phyloP scores from a whole-genome alignment of 1,140 invertebrate genomes.

The Eriosoma lanigerum region DNA sequence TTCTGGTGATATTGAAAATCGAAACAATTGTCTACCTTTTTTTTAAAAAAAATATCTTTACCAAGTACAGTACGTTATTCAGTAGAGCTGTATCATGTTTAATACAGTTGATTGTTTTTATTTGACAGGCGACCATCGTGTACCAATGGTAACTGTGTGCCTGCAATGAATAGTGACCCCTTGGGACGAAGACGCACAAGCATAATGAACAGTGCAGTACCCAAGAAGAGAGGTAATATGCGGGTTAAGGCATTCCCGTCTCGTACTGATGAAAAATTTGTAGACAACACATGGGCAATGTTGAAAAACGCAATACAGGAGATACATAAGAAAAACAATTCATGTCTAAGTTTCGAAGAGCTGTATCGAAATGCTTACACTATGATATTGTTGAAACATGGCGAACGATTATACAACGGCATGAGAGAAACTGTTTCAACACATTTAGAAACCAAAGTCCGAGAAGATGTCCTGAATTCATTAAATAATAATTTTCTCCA shows the following conservation, averaged over 20 bases:
- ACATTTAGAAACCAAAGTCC: constrained; percentile 93
- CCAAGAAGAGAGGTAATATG: constrained; percentile 94
- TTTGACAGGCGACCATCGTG: constrained; percentile 35
- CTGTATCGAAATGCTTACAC: constrained; percentile 99
- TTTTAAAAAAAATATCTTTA: not conserved
- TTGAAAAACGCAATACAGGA: constrained; percentile 99
- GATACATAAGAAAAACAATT: constrained; percentile 99
- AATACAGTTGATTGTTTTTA: not conserved
- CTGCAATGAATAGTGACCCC: constrained; percentile 40
- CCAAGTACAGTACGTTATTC: not conserved
- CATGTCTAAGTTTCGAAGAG: constrained; percentile 98
- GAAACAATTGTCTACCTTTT: no score
- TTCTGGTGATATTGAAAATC: no score
- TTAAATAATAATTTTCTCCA: constrained; percentile 96
- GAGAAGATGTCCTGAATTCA: constrained; percentile 88
- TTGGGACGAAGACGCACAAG: constrained; percentile 44
- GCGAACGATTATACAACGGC: constrained; percentile 94
- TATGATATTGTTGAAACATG: constrained; percentile 99
- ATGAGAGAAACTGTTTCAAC: constrained; percentile 97
- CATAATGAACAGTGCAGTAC: constrained; percentile 74
- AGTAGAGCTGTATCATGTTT: not conserved
- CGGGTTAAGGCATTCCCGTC: constrained; percentile 95
- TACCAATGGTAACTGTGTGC: not conserved
- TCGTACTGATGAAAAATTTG: constrained; percentile 95
- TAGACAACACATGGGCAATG: constrained; percentile 95